Conservation (phyloP, 2,888 invertebrate genomes). For the Leistus spinibarbis region DNA sequence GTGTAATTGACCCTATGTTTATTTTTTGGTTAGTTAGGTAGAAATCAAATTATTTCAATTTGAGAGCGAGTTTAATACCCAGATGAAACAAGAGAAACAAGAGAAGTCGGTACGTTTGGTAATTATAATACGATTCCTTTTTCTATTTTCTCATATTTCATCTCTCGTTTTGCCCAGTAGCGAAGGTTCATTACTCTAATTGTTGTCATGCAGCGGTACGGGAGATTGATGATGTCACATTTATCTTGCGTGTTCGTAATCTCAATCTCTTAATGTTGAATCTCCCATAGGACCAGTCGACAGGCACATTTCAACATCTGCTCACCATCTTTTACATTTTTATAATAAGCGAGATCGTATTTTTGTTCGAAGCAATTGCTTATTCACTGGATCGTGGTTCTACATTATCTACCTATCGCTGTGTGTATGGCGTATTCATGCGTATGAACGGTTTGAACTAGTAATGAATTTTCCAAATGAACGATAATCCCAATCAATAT, state of each 20-base stretch:
- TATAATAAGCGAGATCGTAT: conserved; percentile 30
- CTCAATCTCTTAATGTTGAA: conserved; percentile 27
- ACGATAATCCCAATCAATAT: conserved; percentile 1
- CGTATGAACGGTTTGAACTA: not conserved
- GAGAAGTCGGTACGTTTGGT: not conserved
- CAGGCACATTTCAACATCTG: conserved; percentile 15
- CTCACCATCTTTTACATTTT: conserved; percentile 34
- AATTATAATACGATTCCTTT: conserved; percentile 29
- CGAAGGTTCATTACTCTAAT: conserved; percentile 27
- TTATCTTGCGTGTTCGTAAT: conserved; percentile 19
- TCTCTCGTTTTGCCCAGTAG: not conserved
- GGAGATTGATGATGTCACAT: conserved; percentile 32
- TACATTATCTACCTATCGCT: not conserved
- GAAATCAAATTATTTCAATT: not conserved
- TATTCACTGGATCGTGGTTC: not conserved
- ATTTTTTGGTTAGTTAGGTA: not conserved
- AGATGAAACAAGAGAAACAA: not conserved
- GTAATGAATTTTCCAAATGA: conserved; percentile 13
- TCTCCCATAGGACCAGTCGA: conserved; percentile 21
- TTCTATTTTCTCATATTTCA: conserved; percentile 27
- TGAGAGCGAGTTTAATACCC: not conserved
- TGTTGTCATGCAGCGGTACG: conserved; percentile 24
- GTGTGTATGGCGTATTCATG: not conserved
- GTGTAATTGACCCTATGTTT: not conserved
- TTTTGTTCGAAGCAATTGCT: conserved; percentile 3